phyloP scores from a whole-genome alignment of 2,113 vertebrate genomes.

The Eptesicus fuscus region DNA sequence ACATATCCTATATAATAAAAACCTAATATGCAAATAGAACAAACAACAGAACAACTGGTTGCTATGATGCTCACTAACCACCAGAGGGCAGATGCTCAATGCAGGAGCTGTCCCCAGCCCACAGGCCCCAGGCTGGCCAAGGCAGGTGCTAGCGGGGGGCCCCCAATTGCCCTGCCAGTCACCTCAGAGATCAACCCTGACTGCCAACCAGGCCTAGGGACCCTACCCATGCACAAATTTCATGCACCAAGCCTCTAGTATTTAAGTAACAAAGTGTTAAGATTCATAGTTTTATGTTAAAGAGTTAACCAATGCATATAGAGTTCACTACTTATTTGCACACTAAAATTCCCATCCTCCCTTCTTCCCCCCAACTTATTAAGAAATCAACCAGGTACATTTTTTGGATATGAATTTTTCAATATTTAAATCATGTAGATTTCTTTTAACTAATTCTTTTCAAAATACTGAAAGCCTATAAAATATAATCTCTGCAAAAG shows the following conservation, averaged over 20 bases:
- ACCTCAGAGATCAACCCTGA: no score
- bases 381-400: constrained; percentile 78
- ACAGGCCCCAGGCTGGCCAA: no score
- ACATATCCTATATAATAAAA: background rate
- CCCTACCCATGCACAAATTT: no score
- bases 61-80: no score
- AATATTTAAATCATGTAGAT: constrained; percentile 58
- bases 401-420: constrained; percentile 71
- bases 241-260: background rate
- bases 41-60: no score
- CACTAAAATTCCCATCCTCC: background rate
- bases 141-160: no score
- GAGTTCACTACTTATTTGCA: constrained; percentile 43
- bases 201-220: no score
- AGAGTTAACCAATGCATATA: constrained; percentile 67
- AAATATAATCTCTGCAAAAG: constrained; percentile 76
- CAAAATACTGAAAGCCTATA: constrained; percentile 75
- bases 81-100: no score
- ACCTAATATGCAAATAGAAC: no score
- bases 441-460: constrained; percentile 68
- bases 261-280: constrained; percentile 77
- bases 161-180: no score
- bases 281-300: constrained; percentile 70
- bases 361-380: constrained; percentile 64
- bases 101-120: no score